These are phyloP conservation scores for Tipula lateralis DNA, from an alignment of 2,888 invertebrate species.

Conservation along the genomic window DNA sequence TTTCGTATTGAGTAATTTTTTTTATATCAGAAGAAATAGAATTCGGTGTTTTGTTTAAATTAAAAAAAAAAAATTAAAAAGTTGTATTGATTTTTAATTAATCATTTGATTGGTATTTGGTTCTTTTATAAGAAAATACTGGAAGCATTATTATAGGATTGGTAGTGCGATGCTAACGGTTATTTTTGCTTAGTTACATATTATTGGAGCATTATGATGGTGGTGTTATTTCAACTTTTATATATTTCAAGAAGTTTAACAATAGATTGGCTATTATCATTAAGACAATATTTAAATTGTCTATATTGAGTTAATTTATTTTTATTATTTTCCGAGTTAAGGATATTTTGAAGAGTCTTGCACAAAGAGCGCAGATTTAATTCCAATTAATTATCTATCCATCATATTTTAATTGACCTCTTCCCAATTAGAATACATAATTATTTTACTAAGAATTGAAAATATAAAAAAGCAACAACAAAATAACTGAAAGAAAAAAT, in stretches of 20 bases:
- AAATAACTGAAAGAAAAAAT: background rate
- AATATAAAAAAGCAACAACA: background rate
- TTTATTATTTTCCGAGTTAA: no score
- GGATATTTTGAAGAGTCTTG: no score
- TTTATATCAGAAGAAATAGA: background rate
- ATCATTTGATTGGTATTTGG: slow-evolving; percentile 12
- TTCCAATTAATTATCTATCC: background rate
- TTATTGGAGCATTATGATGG: background rate
- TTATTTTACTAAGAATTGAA: background rate
- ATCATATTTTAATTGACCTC: background rate
- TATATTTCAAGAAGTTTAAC: background rate
- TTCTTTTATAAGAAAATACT: background rate
- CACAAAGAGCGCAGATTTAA: background rate
- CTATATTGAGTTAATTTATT: no score
- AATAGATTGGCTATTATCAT: background rate
- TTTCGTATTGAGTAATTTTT: background rate
- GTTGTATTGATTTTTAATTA: slow-evolving; percentile 24
- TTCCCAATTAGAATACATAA: background rate
- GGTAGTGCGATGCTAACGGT: background rate
- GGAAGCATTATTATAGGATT: background rate
- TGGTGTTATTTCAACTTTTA: background rate
- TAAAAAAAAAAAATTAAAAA: background rate
- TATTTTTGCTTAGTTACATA: background rate
- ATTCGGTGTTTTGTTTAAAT: background rate
- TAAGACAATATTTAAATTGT: no score